phyloP scores from a whole-genome alignment of 2,888 invertebrate species.

The Cephus rjabovi region DNA sequence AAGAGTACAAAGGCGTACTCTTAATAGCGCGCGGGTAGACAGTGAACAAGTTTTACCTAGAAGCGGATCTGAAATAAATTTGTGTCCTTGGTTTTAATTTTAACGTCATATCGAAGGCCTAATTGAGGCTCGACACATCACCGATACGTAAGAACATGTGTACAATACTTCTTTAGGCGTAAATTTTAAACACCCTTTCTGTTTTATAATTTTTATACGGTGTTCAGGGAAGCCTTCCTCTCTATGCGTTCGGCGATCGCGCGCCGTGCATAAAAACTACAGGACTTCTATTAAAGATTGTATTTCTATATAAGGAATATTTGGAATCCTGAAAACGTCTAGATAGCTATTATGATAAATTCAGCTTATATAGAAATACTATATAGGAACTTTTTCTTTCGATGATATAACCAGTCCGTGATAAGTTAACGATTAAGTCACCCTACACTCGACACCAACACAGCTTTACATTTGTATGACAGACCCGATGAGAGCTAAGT shows the following conservation, averaged over 20 bases:
- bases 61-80: not conserved
- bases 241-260: constrained; percentile 31
- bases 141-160: constrained; percentile 43
- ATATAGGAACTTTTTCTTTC: not conserved
- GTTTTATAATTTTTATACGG: constrained; percentile 60
- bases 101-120: constrained; percentile 45
- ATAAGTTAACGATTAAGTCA: not conserved
- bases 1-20: not conserved
- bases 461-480: constrained; percentile 5
- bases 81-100: constrained; percentile 4
- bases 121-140: constrained; percentile 48
- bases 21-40: not conserved
- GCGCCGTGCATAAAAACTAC: constrained; percentile 42
- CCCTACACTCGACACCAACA: not conserved
- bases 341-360: constrained; percentile 44
- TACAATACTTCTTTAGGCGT: constrained; percentile 53
- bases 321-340: constrained; percentile 42
- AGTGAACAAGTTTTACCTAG: not conserved
- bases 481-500: constrained; percentile 16
- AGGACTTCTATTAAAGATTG: constrained; percentile 39
- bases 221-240: constrained; percentile 43
- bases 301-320: constrained; percentile 44
- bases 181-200: constrained; percentile 50
- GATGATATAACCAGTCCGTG: not conserved
- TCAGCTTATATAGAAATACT: constrained; percentile 49